Base-by-base conservation (phyloP, 2,113 vertebrate species). In the Corydoras maculifer region DNA sequence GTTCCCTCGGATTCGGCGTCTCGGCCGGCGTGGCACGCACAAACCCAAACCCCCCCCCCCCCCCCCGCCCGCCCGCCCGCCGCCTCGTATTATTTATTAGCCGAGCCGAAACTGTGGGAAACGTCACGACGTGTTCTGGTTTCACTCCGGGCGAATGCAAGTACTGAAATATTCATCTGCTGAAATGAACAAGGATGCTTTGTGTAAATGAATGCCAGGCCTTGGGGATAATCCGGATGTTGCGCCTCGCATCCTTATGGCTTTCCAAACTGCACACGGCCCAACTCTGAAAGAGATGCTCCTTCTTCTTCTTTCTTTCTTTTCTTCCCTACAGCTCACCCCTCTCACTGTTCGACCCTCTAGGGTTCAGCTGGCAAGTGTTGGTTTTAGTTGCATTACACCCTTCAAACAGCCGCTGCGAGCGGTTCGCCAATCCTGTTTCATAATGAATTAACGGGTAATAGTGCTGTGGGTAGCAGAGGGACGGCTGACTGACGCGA, bases 381-480 rank as follows among this genome's bases (percentile, higher is more conserved):
- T 55, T 50, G 57, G 18, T 48, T 64, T 68, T 43, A 64, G 64
- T 62, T 50, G 53, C 50, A 55, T 65, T 66, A 68, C 66, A 57
- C 60, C 62, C 58, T 49, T 31, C 31, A 3, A 57, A 63, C 30
- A 14, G 3, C 18, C 10, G 35, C 30, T n/a, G 49, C 43, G 43
- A 69, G 53, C 59, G 43, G 57, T 65, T 49, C 63, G 62, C 30
- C 57, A 58, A 67, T 58, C 58, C 25, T n/a, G 59, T 70, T 29
- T 59, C 59, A 65, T 75, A 57, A 74, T 77, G 58, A 80, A 71
- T 75, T 64, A 78, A 74, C 77, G 67, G 68, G 54, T 50, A 76
- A 32, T 32, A 50, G 18, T 48, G 58, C 62, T 14, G 32, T n/a
- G 55, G 59, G 43, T 30, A n/a, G 31, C 7, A 15, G 10, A 49